Evolutionary conservation across 2,797 vertebrate species (phyloP).

Genomic region (Parauchenoglanis punctatus): DNA sequence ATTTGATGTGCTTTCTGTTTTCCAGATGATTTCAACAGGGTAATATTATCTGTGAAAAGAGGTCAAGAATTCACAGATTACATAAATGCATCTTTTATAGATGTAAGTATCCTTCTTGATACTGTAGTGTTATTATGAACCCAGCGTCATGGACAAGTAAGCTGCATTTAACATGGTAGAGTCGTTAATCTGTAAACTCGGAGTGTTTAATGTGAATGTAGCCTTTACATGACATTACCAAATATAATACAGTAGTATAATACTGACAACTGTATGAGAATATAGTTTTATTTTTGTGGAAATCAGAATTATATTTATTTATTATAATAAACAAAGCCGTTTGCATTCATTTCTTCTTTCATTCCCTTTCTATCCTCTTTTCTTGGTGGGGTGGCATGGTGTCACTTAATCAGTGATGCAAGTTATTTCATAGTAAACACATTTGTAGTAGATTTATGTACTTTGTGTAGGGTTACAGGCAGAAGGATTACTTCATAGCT

Average conservation of each 20-base stretch:
- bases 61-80: conserved; percentile 97
- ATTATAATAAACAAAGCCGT: neutral
- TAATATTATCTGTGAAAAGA: conserved; percentile 97
- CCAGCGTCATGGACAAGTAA: neutral
- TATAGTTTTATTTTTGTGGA: neutral
- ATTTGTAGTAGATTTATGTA: neutral
- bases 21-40: conserved; percentile 96
- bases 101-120: conserved; percentile 77
- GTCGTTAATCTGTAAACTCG: neutral
- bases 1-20: conserved; percentile 27
- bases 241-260: neutral
- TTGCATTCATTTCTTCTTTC: neutral
- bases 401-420: neutral
- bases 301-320: neutral
- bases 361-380: neutral
- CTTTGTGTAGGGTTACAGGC: conserved; percentile 87
- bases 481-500: conserved; percentile 99
- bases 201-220: neutral
- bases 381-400: neutral
- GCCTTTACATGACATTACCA: neutral
- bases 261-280: neutral
- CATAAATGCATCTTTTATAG: conserved; percentile 98
- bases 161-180: neutral
- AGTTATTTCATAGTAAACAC: neutral
- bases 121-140: neutral